Evolutionary conservation across 1,140 invertebrate species (phyloP).

Genomic region (Drosophila bocqueti): DNA sequence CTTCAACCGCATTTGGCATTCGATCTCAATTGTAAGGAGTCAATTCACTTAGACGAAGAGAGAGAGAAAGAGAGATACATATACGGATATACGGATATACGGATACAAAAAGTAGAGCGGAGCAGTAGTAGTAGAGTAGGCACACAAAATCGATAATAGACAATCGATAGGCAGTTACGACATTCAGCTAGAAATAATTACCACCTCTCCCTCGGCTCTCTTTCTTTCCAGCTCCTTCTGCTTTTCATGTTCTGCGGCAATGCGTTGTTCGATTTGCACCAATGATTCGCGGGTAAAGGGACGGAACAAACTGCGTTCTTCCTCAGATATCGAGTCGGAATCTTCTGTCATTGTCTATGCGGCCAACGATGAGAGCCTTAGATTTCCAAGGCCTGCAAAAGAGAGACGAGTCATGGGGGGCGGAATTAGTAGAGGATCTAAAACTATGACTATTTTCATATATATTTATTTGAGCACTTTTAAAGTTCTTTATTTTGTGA

Average conservation of each 20-base stretch:
- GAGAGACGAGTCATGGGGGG: neutral
- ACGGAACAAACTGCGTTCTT: constrained; percentile 97
- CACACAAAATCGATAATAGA: constrained; percentile 43
- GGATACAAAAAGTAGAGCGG: constrained; percentile 35
- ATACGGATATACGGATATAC: constrained; percentile 5
- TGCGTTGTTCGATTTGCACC: constrained; percentile 95
- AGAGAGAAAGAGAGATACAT: constrained; percentile 28
- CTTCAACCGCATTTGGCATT: constrained; percentile 31
- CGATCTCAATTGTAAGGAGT: constrained; percentile 43
- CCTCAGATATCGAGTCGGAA: constrained; percentile 95
- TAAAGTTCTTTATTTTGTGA: too few relatives aligned
- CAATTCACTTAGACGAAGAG: constrained; percentile 47
- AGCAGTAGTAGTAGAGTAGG: constrained; percentile 51
- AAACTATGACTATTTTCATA: neutral
- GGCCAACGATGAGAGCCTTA: constrained; percentile 85
- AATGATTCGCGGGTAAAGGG: constrained; percentile 98
- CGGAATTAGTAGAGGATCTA: neutral
- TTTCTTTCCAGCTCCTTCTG: constrained; percentile 98
- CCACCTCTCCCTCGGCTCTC: constrained; percentile 96
- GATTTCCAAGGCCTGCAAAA: constrained; percentile 84
- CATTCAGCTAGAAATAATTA: constrained; percentile 85
- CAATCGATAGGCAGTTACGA: constrained; percentile 33
- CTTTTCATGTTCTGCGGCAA: constrained; percentile 97
- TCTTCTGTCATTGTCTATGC: constrained; percentile 93
- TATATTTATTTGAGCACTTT: neutral